Percentiles rank a stretch among this genome's conserved stretches.
These are phyloP conservation scores for Bradypus variegatus DNA, from an alignment of 2,797 vertebrate genomes.

Conservation along the genomic window DNA sequence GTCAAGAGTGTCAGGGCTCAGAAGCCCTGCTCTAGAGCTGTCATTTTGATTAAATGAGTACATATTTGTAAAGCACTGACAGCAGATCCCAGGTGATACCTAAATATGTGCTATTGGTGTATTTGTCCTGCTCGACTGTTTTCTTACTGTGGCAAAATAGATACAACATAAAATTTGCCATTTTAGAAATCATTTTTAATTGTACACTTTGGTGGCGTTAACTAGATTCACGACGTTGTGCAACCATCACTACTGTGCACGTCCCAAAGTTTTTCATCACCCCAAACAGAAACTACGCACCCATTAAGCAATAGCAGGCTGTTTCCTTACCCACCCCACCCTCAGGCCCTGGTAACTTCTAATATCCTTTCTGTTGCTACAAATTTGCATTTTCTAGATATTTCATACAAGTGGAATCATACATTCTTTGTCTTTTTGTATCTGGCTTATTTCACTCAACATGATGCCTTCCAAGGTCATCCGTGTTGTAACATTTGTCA, in stretches of 20 bases:
- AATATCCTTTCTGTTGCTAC: no score
- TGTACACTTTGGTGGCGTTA: background rate
- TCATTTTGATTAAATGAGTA: background rate
- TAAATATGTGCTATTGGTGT: background rate
- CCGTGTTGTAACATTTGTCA: no score
- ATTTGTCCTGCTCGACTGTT: background rate
- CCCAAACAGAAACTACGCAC: background rate
- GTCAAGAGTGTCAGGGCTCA: background rate
- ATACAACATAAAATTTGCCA: background rate
- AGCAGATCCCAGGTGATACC: background rate
- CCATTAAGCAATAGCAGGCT: background rate
- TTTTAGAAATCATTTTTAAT: no score
- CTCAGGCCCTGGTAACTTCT: background rate
- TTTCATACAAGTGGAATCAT: no score
- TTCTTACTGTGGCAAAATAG: background rate
- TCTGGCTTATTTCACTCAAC: no score
- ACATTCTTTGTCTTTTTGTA: no score
- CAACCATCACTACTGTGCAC: background rate
- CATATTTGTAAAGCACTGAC: background rate
- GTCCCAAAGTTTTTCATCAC: background rate
- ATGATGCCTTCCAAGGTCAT: no score
- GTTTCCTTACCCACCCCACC: no score
- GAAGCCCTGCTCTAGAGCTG: background rate
- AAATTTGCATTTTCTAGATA: no score
- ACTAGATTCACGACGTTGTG: background rate